These are phyloP conservation scores for Dicyrtoma fusca DNA, from an alignment of 2,888 invertebrate genomes.

Conservation along the genomic window DNA sequence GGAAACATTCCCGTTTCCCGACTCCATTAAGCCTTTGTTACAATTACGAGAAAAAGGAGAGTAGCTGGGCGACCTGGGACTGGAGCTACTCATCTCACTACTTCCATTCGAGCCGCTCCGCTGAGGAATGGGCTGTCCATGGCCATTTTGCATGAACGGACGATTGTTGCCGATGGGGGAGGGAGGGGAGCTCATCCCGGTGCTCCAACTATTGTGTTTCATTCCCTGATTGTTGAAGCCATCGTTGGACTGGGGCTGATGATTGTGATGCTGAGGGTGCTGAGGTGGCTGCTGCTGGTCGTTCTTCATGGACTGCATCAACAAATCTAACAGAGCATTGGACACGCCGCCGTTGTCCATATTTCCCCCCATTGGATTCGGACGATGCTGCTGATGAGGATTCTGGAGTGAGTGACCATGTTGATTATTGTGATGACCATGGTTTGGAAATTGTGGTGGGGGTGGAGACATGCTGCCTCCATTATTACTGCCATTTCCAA, in stretches of 20 bases:
- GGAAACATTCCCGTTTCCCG: slow-evolving; percentile 57
- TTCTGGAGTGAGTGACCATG: slow-evolving; percentile 39
- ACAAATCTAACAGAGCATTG: slow-evolving; percentile 53
- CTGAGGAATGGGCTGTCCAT: slow-evolving; percentile 45
- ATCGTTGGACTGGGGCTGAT: slow-evolving; percentile 27
- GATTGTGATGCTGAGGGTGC: slow-evolving; percentile 27
- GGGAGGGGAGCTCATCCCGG: slow-evolving; percentile 54
- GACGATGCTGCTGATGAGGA: slow-evolving; percentile 41
- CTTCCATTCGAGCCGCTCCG: slow-evolving; percentile 55
- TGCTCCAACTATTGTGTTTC: slow-evolving; percentile 52
- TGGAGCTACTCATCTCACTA: slow-evolving; percentile 56
- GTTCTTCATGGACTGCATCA: slow-evolving; percentile 56
- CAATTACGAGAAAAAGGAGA: slow-evolving; percentile 54
- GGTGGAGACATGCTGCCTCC: slow-evolving; percentile 45
- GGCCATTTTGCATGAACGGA: slow-evolving; percentile 48
- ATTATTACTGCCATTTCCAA: slow-evolving; percentile 54
- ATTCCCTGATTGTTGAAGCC: slow-evolving; percentile 37
- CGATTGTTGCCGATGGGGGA: slow-evolving; percentile 55
- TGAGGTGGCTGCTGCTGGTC: slow-evolving; percentile 40
- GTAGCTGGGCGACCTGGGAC: slow-evolving; percentile 52
- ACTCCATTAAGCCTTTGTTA: slow-evolving; percentile 55
- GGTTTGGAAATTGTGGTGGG: slow-evolving; percentile 42
- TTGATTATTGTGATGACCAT: slow-evolving; percentile 16
- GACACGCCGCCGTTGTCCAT: slow-evolving; percentile 47
- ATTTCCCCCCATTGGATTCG: neutral